Evolutionary conservation across 2,113 vertebrate species (phyloP), one percentile per base, ranked within the genome.

Genomic region (Jaculus jaculus): DNA sequence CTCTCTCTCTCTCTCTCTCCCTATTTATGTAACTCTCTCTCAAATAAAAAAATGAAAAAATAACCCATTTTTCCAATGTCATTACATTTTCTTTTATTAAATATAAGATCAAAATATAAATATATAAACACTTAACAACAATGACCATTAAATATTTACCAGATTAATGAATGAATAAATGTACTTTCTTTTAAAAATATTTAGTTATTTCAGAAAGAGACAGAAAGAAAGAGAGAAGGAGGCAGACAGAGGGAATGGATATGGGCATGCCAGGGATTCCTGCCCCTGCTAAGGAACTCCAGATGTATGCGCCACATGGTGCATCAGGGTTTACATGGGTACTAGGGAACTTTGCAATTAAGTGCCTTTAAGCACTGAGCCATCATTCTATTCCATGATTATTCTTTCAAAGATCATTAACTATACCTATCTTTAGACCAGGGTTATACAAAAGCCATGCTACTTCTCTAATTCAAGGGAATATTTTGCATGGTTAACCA

Each of bases 81-180:
- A 89, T 81, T 93, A 26, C 5, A 84, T 90, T 84, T 95, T 84
- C 3, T 82, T 54, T 66, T 60, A 69, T 11, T 79, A 83, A 92
- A 93, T 83, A 73, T 86, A 85, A 32, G 54, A 12, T 54, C 10
- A 54, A 54, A 54, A 15, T 54, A 54, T 54, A 54, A 54, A 54
- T 54, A 54, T 54, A 54, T 54, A 91, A 28, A 81, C 51, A 78
- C 91, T 65, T 0, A 85, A 87, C 61, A 30, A 3, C 51, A 42
- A 28, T 83, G 9, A 86, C 72, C 26, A 92, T 84, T 69, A 73
- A 68, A 60, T 90, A 83, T 54, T 88, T 96, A 86, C 90, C 92
- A 12, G 7, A 78, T 88, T 90, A 88, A 84, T 84, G 85, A 93
- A 47, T 75, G 28, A 75, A 17, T 89, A 42, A 91, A 69, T 82